Base-by-base conservation (phyloP, 2,888 invertebrate species). In the Apamea crenata region DNA sequence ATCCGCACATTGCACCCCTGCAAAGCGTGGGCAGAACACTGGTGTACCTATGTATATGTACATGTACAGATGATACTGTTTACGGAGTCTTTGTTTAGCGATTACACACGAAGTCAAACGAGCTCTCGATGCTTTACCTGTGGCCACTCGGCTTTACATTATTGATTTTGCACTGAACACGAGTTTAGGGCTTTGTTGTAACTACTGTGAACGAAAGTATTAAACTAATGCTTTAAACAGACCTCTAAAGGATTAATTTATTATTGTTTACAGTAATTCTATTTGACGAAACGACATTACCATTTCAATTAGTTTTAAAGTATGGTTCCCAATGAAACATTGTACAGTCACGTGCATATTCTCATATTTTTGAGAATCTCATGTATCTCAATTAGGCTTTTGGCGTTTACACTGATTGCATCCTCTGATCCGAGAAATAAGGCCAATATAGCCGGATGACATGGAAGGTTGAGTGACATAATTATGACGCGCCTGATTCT, bases 101-200 rank as follows among this genome's bases (percentile, higher is more conserved):
- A 63, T 53, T 44, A 69, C 63, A 59, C 29, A 40, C 36, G 29
- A 56, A 56, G 32, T 25, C 21, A 79, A 56, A 21, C 50, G 5
- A 70, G 18, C 21, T 65, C 12, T 56, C 47, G 63, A 40, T 40
- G 61, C 50, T 59, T 36, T 18, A 16, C 21, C 25, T 18, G 18
- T 63, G 29, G n/a, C 63, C 50, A 59, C 69, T 70, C 63, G 63
- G 32, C 36, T 78, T 40, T 70, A 47, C 56, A 70, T 36, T 69
- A 44, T 69, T 69, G 44, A 65, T 66, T n/a, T 56, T 29, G 21
- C 18, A 8, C 65, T 5, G 29, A 59, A 47, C 16, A 56, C 29
- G 66, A 53, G n/a, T 56, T 18, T 16, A 21, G n/a, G 25, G 21
- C 16, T 29, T 36, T 47, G 12, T 53, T 53, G 50, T 68, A 50